Base-by-base conservation (phyloP, 23 tunicate genomes). In the Phallusia fumigata region DNA sequence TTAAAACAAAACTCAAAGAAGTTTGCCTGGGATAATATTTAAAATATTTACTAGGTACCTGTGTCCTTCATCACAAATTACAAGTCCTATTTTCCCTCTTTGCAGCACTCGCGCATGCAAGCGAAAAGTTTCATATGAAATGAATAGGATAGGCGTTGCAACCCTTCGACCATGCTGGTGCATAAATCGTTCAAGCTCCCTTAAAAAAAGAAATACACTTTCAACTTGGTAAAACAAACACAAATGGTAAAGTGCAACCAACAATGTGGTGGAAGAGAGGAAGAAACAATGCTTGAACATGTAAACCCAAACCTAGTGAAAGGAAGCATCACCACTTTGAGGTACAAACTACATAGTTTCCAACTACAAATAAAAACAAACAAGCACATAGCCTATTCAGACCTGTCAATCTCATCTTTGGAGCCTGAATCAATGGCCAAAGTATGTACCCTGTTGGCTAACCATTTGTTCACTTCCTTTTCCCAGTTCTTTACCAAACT, bases 41-140 rank as follows among this genome's bases (percentile, higher is more conserved):
- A n/a, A n/a, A n/a, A n/a, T n/a, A n/a, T n/a, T n/a, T n/a, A n/a
- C n/a, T 30, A 19, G 52, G 31, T 58, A 93, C 97, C 99, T 81
- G 77, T 96, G 99, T 1, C 99, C 99, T 83, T 96, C 99, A 85
- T 96, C 99, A 44, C 99, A 96, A 32, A 96, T 96, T 0, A 96
- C 81, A 28, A 96, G 74, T 0, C 99, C 99, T 76, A 96, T 87
- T 72, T 93, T 85, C 36, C 99, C 90, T 74, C 72, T 84, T 34
- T 93, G 90, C 64, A 96, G 52, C 73, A 96, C 99, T 64, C 84
- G 86, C 16, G 90, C 90, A 64, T 96, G 99, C 30, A 96, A 80
- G 24, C 99, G 89, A 53, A 96, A 96, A 0, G 99, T 96, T 77
- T 96, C 99, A 52, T 96, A 96, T 0, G 99, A 96, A 31, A 96